Percentiles rank a stretch among this genome's conserved stretches.
These are phyloP conservation scores for Malurus melanocephalus DNA, from an alignment of 2,113 vertebrate genomes.

Conservation along the genomic window DNA sequence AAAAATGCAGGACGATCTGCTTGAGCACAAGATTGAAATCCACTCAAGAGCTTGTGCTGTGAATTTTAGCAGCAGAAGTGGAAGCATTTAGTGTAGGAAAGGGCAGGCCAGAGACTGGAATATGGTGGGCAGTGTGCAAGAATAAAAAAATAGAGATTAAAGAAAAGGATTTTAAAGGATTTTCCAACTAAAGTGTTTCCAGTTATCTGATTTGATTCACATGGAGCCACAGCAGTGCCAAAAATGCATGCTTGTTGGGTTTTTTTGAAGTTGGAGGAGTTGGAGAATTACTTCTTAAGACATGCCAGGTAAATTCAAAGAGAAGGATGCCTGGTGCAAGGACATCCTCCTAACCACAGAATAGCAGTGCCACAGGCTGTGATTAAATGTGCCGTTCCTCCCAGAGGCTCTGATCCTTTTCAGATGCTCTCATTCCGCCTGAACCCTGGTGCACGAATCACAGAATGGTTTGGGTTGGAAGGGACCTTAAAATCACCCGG, in stretches of 20 bases:
- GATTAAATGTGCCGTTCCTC: background rate
- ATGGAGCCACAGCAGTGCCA: constrained; percentile 9
- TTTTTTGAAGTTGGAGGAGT: constrained; percentile 12
- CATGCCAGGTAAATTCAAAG: constrained; percentile 22
- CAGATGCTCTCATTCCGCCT: background rate
- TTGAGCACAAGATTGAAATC: constrained; percentile 13
- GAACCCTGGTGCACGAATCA: background rate
- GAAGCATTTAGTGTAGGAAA: background rate
- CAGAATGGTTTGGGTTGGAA: background rate
- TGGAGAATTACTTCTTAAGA: constrained; percentile 7
- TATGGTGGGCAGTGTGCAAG: background rate
- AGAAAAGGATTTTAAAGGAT: constrained; percentile 15
- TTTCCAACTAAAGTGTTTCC: constrained; percentile 45
- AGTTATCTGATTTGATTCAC: constrained; percentile 52
- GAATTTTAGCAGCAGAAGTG: constrained; percentile 49
- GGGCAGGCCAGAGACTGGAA: background rate
- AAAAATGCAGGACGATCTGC: background rate
- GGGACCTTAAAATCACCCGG: background rate
- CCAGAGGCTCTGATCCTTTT: background rate
- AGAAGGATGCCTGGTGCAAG: background rate
- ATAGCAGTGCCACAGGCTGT: background rate
- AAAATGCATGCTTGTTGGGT: background rate
- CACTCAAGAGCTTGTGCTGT: background rate
- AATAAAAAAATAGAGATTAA: background rate
- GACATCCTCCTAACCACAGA: background rate